Evolutionary conservation across 2,797 vertebrate species (phyloP), one percentile per base, ranked within the genome.

Genomic region (Leucoraja ocellata): DNA sequence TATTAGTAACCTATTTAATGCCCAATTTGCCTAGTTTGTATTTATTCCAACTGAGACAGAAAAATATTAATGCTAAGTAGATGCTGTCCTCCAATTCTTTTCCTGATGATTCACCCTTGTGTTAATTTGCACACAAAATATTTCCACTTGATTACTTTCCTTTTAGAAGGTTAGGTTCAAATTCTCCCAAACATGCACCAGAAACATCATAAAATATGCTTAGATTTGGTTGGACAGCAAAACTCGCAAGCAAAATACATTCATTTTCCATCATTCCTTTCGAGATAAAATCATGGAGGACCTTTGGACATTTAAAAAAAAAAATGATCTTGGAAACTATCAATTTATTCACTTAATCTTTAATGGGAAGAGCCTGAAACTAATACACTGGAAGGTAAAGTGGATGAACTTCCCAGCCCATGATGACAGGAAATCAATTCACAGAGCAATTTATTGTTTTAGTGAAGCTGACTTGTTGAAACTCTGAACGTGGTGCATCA

Each of bases 401-500:
- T 28, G 54, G 68, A 91, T 91, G 39, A 46, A 54, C 23, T 39
- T 54, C 68, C 71, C 74, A 36, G 90, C 25, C 13, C 71, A 46
- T 25, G 76, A 92, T 76, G 90, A n/a, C 71, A 92, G 71, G 71
- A 76, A 92, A 92, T 92, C 90, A 92, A 71, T 73, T 76, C 71
- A 58, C 90, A n/a, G 28, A 58, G 39, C 11, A 23, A 92, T 58
- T 58, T 76, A 39, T 92, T 92, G 71, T 46, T 74, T 74, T 21
- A 54, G 36, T 28, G 71, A 25, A 76, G n/a, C 84, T 88, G 84
- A 88, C 8, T 65, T 88, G 84, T 36, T 54, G 58, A 11, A 71
- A 71, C 71, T 54, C 36, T 76, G 71, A 76, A 92, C 36, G 25
- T 58, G 54, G 39, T 54, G 71, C 36, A 92, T 92, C 65, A 92